phyloP scores from a whole-genome alignment of 2,888 invertebrate species.

The Gari tellinella region DNA sequence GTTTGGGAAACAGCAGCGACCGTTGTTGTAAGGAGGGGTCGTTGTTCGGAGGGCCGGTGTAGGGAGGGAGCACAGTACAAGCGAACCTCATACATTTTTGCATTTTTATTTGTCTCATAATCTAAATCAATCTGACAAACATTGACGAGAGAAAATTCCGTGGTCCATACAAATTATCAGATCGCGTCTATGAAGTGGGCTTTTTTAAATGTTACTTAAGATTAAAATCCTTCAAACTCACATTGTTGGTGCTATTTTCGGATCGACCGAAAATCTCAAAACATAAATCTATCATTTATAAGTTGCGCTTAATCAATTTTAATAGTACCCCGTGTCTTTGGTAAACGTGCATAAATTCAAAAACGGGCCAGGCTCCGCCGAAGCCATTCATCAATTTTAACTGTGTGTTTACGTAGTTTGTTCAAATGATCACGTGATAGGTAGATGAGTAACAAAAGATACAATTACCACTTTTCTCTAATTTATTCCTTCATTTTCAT shows the following conservation, averaged over 20 bases:
- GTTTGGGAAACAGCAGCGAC: no score
- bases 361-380: constrained; percentile 15
- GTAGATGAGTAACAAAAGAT: constrained; percentile 35
- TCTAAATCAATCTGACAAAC: no score
- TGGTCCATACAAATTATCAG: background rate
- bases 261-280: constrained; percentile 24
- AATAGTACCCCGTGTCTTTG: constrained; percentile 18
- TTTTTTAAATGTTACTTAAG: constrained; percentile 5
- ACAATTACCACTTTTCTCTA: constrained; percentile 40
- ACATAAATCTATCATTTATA: constrained; percentile 38
- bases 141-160: background rate
- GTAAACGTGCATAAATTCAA: constrained; percentile 36
- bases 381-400: constrained; percentile 27
- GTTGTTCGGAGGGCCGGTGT: no score
- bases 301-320: background rate
- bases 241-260: constrained; percentile 12
- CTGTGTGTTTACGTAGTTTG: constrained; percentile 49
- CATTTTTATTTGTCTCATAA: no score
- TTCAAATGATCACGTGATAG: constrained; percentile 27
- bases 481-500: constrained; percentile 42
- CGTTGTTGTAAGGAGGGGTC: no score
- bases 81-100: no score
- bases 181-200: constrained; percentile 22
- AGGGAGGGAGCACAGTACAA: no score
- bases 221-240: constrained; percentile 23